phyloP scores from a whole-genome alignment of 2,797 vertebrate genomes.

The Characodon lateralis region DNA sequence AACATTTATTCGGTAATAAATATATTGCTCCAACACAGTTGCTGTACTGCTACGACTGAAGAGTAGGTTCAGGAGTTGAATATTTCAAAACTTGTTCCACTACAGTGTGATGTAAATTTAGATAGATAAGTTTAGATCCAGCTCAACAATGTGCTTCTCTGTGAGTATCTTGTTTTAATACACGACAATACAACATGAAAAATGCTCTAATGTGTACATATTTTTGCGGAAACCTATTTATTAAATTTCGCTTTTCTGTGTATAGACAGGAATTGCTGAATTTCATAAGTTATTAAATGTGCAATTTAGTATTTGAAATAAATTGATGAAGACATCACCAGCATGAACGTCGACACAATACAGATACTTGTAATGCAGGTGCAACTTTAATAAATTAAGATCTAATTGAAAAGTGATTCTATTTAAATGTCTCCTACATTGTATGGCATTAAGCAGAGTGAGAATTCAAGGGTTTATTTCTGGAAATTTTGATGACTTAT shows the following conservation, averaged over 20 bases:
- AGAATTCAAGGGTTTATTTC: not conserved
- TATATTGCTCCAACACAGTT: conserved; percentile 6
- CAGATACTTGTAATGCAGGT: not conserved
- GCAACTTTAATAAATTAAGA: not conserved
- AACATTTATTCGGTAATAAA: conserved; percentile 42
- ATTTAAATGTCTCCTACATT: not conserved
- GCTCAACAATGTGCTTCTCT: conserved; percentile 18
- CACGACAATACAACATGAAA: conserved; percentile 39
- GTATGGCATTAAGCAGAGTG: not conserved
- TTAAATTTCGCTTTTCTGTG: conserved; percentile 41
- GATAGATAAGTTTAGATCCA: conserved; percentile 3
- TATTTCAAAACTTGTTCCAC: conserved; percentile 11
- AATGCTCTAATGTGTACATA: conserved; percentile 55
- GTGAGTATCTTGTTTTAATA: conserved; percentile 15
- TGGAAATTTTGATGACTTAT: not conserved
- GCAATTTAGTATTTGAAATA: conserved; percentile 53
- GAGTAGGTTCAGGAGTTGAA: conserved; percentile 12
- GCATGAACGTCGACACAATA: not conserved
- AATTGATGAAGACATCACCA: conserved; percentile 21
- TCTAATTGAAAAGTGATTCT: not conserved
- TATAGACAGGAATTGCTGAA: conserved; percentile 25
- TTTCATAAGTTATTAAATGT: conserved; percentile 41
- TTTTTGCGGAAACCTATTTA: conserved; percentile 60
- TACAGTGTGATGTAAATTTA: conserved; percentile 20
- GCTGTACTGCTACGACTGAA: conserved; percentile 1